Evolutionary conservation across 2,797 vertebrate genomes (phyloP).

Genomic region (Peromyscus aztecus): DNA sequence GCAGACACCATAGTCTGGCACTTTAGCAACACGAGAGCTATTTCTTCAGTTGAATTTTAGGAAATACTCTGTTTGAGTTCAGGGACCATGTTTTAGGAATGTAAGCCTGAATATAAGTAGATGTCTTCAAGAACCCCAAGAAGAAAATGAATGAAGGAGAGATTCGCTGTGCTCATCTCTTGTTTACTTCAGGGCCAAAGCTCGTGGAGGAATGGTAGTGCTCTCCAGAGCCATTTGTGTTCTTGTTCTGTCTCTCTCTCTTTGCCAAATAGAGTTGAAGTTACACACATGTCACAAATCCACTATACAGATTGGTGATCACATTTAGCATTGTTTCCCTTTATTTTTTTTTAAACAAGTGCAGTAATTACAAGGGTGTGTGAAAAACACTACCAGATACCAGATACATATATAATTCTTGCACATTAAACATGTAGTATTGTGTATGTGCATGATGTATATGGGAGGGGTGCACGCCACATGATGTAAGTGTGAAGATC

Average conservation of each 20-base stretch:
- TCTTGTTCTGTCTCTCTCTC: not conserved
- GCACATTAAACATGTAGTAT: not conserved
- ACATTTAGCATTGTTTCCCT: not conserved
- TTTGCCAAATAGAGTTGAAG: conserved; percentile 43
- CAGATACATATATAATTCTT: conserved; percentile 31
- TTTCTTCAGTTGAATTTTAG: conserved; percentile 62
- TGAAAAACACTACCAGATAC: conserved; percentile 28
- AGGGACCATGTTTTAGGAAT: conserved; percentile 41
- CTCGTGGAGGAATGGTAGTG: not conserved
- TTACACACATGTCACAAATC: conserved; percentile 11
- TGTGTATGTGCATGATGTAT: not conserved
- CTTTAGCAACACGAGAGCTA: conserved; percentile 2
- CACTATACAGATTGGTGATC: not conserved
- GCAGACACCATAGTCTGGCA: conserved; percentile 6
- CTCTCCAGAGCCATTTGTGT: not conserved
- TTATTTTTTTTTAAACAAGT: not conserved
- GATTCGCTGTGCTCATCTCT: not conserved
- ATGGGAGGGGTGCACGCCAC: not conserved
- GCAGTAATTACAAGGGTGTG: not conserved
- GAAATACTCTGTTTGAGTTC: conserved; percentile 58
- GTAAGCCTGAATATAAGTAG: conserved; percentile 48
- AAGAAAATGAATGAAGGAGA: not conserved
- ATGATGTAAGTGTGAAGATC: not conserved
- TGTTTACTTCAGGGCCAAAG: not conserved
- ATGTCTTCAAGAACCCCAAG: conserved; percentile 24